Percentiles rank a stretch among this genome's conserved stretches.
These are phyloP conservation scores for Papilio polytes DNA, from an alignment of 1,140 invertebrate species.

Conservation along the genomic window DNA sequence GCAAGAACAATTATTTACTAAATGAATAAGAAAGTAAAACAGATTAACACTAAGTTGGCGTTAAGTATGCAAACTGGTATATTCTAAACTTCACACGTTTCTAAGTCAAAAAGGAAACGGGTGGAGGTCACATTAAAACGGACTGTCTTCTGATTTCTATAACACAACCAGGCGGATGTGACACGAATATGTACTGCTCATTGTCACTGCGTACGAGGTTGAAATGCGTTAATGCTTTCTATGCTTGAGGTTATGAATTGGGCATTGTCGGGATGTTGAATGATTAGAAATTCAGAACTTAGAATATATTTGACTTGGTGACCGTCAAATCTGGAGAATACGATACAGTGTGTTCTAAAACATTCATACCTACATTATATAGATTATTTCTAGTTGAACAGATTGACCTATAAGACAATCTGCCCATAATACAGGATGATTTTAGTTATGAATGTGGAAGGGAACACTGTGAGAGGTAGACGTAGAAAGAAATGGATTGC, in stretches of 20 bases:
- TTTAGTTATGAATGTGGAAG: too few species aligned
- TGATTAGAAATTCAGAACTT: slow-evolving; percentile 34
- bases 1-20: too few species aligned
- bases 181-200: slow-evolving; percentile 40
- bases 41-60: not conserved
- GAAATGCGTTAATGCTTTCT: slow-evolving; percentile 30
- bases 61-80: slow-evolving; percentile 2
- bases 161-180: slow-evolving; percentile 40
- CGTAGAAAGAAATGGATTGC: too few species aligned
- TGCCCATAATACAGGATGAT: too few species aligned
- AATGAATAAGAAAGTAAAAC: too few species aligned
- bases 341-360: too few species aligned
- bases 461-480: too few species aligned
- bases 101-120: slow-evolving; percentile 21
- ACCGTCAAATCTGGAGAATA: slow-evolving; percentile 32
- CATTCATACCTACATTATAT: too few species aligned
- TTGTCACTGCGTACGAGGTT: slow-evolving; percentile 32
- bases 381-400: too few species aligned
- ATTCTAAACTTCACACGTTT: slow-evolving; percentile 30
- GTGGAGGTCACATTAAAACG: slow-evolving; percentile 40
- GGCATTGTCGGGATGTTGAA: slow-evolving; percentile 27
- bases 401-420: too few species aligned
- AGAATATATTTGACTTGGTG: not conserved
- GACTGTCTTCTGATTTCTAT: slow-evolving; percentile 45
- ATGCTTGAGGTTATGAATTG: slow-evolving; percentile 39